These are phyloP conservation scores for Bolinopsis microptera DNA, from an alignment of 37 sponge, comb jelly and placozoan genomes.

Conservation along the genomic window DNA sequence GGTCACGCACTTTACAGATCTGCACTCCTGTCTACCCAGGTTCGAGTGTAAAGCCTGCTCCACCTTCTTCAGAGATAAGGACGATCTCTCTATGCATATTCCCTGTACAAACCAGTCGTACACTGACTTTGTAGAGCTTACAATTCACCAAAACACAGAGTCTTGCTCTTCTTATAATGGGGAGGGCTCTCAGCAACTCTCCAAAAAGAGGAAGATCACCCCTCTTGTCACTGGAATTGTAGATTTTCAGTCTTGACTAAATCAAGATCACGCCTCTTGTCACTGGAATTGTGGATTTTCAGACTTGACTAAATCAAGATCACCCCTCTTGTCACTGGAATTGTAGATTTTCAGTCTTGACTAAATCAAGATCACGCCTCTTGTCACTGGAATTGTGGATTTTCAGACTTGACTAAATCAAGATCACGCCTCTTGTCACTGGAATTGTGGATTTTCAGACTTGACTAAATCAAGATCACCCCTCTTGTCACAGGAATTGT, in stretches of 20 bases:
- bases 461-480: too few relatives aligned
- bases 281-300: too few relatives aligned
- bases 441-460: too few relatives aligned
- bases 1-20: not conserved
- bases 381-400: too few relatives aligned
- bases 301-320: too few relatives aligned
- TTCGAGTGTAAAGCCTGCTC: not conserved
- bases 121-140: not conserved
- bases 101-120: not conserved
- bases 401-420: too few relatives aligned
- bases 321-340: too few relatives aligned
- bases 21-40: not conserved
- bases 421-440: too few relatives aligned
- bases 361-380: too few relatives aligned
- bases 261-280: too few relatives aligned
- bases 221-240: not conserved
- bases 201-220: not conserved
- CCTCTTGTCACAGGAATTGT: too few relatives aligned
- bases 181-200: not conserved
- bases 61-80: not conserved
- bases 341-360: too few relatives aligned
- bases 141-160: not conserved
- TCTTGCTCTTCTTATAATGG: not conserved
- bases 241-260: not conserved
- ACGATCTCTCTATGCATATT: not conserved